Conservation (phyloP, 2,888 invertebrate genomes). For the Andrena flavipes region DNA sequence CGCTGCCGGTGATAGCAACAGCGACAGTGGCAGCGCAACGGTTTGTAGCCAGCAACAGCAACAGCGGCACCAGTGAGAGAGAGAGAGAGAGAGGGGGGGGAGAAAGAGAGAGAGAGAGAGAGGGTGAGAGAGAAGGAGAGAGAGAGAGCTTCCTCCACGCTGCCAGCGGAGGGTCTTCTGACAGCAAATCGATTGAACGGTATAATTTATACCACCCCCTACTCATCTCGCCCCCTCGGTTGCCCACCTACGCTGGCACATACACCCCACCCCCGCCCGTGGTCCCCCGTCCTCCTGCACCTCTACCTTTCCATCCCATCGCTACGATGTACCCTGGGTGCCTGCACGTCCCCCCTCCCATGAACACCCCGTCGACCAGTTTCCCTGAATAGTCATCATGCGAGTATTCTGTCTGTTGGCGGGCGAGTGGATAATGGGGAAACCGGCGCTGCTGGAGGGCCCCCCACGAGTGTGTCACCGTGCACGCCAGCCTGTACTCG, state of each 20-base stretch:
- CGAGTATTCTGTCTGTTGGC: constrained; percentile 74
- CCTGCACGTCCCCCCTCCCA: constrained; percentile 58
- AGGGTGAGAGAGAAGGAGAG: too few species aligned
- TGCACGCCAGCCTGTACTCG: constrained; percentile 22
- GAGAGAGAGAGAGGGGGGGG: too few species aligned
- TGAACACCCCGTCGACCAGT: constrained; percentile 43
- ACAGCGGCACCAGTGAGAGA: constrained; percentile 53
- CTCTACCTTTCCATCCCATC: constrained; percentile 47
- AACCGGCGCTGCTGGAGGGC: constrained; percentile 65
- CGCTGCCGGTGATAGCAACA: constrained; percentile 53
- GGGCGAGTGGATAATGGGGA: constrained; percentile 81
- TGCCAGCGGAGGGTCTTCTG: constrained; percentile 82
- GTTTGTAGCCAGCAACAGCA: constrained; percentile 62
- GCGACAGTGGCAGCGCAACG: constrained; percentile 65
- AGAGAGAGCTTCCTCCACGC: constrained; percentile 62
- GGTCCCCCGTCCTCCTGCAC: constrained; percentile 52
- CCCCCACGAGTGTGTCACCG: constrained; percentile 65
- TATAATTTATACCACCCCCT: constrained; percentile 85
- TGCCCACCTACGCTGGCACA: constrained; percentile 70
- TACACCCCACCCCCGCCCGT: constrained; percentile 67
- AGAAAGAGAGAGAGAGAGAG: constrained; percentile 5
- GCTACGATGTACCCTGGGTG: constrained; percentile 40
- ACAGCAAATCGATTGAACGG: constrained; percentile 85
- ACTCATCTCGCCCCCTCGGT: constrained; percentile 69
- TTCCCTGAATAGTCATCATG: constrained; percentile 81